Evolutionary conservation across 2,888 invertebrate species (phyloP).

Genomic region (Nemotelus nigrinus): DNA sequence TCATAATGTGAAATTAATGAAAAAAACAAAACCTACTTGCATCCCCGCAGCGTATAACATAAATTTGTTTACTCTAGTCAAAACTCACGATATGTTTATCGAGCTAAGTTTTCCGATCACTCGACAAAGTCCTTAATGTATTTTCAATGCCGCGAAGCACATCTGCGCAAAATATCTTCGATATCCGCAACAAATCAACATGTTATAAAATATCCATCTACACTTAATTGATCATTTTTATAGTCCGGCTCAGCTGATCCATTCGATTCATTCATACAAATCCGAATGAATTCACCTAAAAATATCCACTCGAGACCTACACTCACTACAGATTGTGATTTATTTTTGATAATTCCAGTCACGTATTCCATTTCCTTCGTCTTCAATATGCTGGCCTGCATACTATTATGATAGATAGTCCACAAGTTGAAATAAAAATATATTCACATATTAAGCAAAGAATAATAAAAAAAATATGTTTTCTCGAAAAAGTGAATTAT

Average conservation of each 20-base stretch:
- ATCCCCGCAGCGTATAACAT: too few relatives aligned
- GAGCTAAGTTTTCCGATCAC: too few relatives aligned
- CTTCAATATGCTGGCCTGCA: neutral
- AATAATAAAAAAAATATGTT: neutral
- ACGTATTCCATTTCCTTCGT: neutral
- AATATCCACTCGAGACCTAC: neutral
- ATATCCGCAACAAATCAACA: constrained; percentile 7
- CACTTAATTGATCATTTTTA: constrained; percentile 19
- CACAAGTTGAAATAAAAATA: neutral
- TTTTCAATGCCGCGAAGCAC: too few relatives aligned
- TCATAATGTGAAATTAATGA: too few relatives aligned
- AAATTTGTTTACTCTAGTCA: too few relatives aligned
- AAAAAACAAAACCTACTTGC: too few relatives aligned
- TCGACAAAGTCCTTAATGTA: too few relatives aligned
- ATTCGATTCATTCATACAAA: neutral
- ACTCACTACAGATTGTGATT: neutral
- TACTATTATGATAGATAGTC: neutral
- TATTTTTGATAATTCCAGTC: constrained; percentile 12
- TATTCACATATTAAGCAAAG: neutral
- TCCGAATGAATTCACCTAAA: constrained; percentile 3
- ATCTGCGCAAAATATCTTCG: neutral
- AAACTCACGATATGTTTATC: too few relatives aligned
- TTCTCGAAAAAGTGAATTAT: neutral
- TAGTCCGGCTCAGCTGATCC: neutral
- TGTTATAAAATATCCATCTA: neutral